A percentile compares a stretch with the other conserved stretches of the same genome.
phyloP scores from a whole-genome alignment of 2,113 vertebrate species.

The Bucco capensis region DNA sequence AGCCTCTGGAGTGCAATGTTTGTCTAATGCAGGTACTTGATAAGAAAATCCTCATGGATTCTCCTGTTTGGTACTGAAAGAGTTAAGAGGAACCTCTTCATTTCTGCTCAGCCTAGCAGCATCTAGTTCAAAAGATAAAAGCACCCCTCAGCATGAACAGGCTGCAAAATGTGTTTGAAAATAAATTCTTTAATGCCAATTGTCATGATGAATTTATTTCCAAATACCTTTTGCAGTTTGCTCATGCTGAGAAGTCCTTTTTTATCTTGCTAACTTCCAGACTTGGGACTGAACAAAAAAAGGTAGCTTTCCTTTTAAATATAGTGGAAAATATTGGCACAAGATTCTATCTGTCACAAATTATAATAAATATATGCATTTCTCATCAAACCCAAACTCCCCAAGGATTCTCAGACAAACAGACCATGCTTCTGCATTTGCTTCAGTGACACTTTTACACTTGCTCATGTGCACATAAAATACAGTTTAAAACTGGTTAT shows the following conservation, averaged over 20 bases:
- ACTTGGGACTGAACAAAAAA: background rate
- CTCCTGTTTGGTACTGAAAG: background rate
- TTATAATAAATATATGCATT: conserved; percentile 39
- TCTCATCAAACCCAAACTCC: background rate
- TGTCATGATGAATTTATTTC: conserved; percentile 36
- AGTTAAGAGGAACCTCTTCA: conserved; percentile 31
- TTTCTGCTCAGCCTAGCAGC: background rate
- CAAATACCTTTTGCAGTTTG: conserved; percentile 13
- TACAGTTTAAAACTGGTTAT: background rate
- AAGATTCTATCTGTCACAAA: conserved; percentile 23
- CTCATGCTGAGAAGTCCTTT: conserved; percentile 13
- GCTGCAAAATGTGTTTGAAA: conserved; percentile 26
- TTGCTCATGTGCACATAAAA: background rate
- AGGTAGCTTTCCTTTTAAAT: conserved; percentile 42
- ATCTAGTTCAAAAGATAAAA: conserved; percentile 34
- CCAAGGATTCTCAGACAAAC: background rate
- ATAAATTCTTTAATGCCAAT: conserved; percentile 33
- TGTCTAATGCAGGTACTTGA: background rate
- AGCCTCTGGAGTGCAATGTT: background rate
- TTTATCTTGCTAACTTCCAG: conserved; percentile 38
- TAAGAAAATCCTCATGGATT: background rate
- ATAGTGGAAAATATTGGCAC: background rate
- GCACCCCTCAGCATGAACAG: background rate
- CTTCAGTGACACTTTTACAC: background rate
- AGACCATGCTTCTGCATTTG: background rate